Base-by-base conservation (phyloP, 1,140 invertebrate species). In the Eurosta solidaginis region DNA sequence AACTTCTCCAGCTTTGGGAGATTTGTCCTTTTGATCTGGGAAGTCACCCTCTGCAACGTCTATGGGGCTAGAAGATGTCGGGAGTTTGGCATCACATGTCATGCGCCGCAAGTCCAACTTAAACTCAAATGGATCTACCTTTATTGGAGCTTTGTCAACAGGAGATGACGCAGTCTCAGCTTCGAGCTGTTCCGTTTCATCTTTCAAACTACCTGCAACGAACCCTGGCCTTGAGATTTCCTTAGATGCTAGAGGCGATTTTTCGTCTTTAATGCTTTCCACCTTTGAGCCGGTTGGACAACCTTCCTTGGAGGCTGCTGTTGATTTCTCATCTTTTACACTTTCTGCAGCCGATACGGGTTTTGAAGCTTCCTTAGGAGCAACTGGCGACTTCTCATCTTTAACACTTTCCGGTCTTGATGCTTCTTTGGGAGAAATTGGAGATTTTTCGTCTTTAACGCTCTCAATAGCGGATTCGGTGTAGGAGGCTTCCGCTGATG, bases 1-100 rank as follows among this genome's bases (percentile, higher is more conserved):
- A 20, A 2, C 42, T 27, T 29, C 27, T 29, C 14, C 7, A 12
- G 50, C 27, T 54, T 54, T 12, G 0, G 7, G 17, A 9, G 45
- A 77, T 49, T 12, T 40, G 1, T 9, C 4, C 25, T 68, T n/a
- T n/a, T 10, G 14, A 49, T 44, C 27, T 20, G 50, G 5, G 29
- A 84, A 86, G 25, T 86, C 81, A 22, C 85, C 85, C n/a, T 84
- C 82, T 2, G 85, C 85, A 20, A 86, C 83, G 50, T 86, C 85
- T 0, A 86, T 81, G 4, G 85, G 85, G 59, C 83, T 86, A 5
- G 85, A 86, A 1, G 82, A 54, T 4, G 85, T 86, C 1, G 82
- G 85, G 0, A 85, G 80, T 27, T 77, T 76, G 29, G 80, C 82
- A 20, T 74, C 81, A 0, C 25, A 1, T 63, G 82, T 78, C 2